Conservation (phyloP, 2,888 invertebrate species). For the Dastarcus helophoroides region DNA sequence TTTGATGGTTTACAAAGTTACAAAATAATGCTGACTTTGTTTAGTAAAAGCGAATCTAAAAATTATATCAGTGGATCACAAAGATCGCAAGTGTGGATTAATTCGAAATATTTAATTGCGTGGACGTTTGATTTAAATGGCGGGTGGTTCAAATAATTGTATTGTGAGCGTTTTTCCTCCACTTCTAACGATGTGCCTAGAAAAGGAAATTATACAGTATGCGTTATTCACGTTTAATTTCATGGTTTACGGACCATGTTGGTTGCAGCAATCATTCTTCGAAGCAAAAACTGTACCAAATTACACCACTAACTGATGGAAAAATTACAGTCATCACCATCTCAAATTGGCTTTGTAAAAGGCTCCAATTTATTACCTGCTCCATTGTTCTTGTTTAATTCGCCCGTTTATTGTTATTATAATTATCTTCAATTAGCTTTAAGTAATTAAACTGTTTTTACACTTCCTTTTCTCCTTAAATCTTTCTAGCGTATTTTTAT, state of each 20-base stretch:
- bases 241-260: slow-evolving; percentile 23
- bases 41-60: too few relatives aligned
- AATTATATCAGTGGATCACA: too few relatives aligned
- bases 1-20: too few relatives aligned
- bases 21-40: too few relatives aligned
- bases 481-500: too few relatives aligned
- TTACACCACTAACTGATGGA: slow-evolving; percentile 20
- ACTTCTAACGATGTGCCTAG: slow-evolving; percentile 1
- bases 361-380: slow-evolving; percentile 20
- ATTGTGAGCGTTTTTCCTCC: neutral
- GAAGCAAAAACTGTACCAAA: slow-evolving; percentile 18
- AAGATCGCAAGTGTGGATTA: too few relatives aligned
- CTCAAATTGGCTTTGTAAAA: slow-evolving; percentile 23
- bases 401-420: slow-evolving; percentile 1
- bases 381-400: slow-evolving; percentile 4
- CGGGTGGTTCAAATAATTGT: neutral
- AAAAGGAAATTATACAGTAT: slow-evolving; percentile 9
- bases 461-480: too few relatives aligned
- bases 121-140: neutral
- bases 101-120: neutral
- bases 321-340: slow-evolving; percentile 23
- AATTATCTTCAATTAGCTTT: neutral
- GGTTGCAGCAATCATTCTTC: slow-evolving; percentile 18
- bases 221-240: slow-evolving; percentile 21
- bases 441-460: too few relatives aligned